Percentiles rank a stretch among this genome's conserved stretches.
These are phyloP conservation scores for Apoda limacodes DNA, from an alignment of 2,888 invertebrate species.

Conservation along the genomic window DNA sequence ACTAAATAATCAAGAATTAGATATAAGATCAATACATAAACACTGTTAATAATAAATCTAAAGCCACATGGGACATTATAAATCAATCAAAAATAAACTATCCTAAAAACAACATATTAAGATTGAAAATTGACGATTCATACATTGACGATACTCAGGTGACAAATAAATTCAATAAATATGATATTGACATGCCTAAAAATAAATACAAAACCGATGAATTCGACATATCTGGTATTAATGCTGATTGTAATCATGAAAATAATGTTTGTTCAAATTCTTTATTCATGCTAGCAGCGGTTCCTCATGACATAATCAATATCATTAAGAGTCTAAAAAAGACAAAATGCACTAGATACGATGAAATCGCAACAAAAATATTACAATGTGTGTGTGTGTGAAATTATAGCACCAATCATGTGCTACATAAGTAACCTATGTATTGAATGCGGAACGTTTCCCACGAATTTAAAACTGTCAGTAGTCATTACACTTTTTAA, in stretches of 20 bases:
- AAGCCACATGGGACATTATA: not conserved
- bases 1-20: not conserved
- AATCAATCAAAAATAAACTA: not conserved
- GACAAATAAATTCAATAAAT: not conserved
- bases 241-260: too few relatives aligned
- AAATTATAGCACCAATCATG: slow-evolving; percentile 1
- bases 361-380: slow-evolving; percentile 7
- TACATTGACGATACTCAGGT: not conserved
- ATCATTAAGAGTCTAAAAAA: slow-evolving; percentile 5
- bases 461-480: slow-evolving; percentile 3
- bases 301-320: not conserved
- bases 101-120: not conserved
- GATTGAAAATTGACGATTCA: not conserved
- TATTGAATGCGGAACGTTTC: slow-evolving; percentile 1
- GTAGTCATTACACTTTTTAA: slow-evolving; percentile 8
- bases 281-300: slow-evolving; percentile 2
- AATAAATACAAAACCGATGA: too few relatives aligned
- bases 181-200: not conserved
- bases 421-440: slow-evolving; percentile 6
- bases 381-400: slow-evolving; percentile 4
- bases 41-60: not conserved
- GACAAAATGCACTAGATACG: slow-evolving; percentile 6
- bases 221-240: too few relatives aligned
- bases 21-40: not conserved
- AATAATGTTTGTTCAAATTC: not conserved